Base-by-base conservation (phyloP, 1,140 invertebrate genomes). In the Orussus abietinus region DNA sequence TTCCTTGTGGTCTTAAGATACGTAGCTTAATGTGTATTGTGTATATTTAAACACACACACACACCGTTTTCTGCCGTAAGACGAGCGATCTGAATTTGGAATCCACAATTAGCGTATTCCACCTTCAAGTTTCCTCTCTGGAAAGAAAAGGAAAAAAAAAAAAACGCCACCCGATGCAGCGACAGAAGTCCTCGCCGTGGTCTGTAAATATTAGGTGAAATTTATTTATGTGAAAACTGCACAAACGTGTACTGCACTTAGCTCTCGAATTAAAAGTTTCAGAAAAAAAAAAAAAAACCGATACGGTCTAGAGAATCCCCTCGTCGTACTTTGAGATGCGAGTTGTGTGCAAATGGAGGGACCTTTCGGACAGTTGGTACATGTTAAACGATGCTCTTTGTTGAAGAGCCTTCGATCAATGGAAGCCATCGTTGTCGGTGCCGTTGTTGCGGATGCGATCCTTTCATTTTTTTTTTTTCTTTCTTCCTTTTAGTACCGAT, bases 121-220 rank as follows among this genome's bases (percentile, higher is more conserved):
- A 36, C 22, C 39, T 1, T 33, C n/a, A 6, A n/a, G n/a, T 7
- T 25, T 25, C n/a, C 6, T n/a, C 6, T 25, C 22, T 25, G 22
- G 6, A 25, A 25, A 25, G n/a, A 7, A 7, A 7, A 7, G 22
- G n/a, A 25, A 25, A 6, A 25, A 25, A 17, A 13, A 19, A 4
- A 29, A 40, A n/a, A 6, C 18, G 39, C 33, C 13, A 29, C 32
- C 25, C 40, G 39, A 17, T 20, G 10, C 34, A 34, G 30, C 30
- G 42, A 35, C 22, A 36, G 41, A 48, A 30, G 21, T 45, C 22
- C 25, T 57, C 37, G 32, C 20, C 41, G 32, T 37, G 52, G 49
- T 33, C 33, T 55, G 49, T 53, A 59, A 51, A 47, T 53, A 60
- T 19, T 62, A 62, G 57, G 14, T 48, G 4, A 25, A 60, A 62